These are phyloP conservation scores for Enteromius treurensis DNA, from an alignment of 2,797 vertebrate genomes.

Conservation along the genomic window DNA sequence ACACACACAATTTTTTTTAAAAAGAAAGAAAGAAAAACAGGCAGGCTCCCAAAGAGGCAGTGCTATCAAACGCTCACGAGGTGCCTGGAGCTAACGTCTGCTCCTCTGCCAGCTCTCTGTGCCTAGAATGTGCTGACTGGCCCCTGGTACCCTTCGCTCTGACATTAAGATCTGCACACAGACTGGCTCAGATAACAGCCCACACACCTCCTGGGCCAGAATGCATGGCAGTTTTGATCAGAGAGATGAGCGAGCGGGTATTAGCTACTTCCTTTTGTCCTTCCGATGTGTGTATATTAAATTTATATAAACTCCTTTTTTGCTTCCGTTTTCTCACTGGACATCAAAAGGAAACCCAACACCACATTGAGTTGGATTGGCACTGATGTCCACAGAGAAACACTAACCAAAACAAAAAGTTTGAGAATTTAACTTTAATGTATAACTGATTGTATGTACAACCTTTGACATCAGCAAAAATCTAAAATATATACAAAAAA, in stretches of 20 bases:
- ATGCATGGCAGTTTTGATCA: constrained; percentile 54
- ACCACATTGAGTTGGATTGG: background rate
- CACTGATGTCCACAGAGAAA: background rate
- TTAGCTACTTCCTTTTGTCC: constrained; percentile 48
- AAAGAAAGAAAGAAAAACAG: background rate
- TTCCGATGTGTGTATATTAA: constrained; percentile 31
- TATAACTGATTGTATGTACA: background rate
- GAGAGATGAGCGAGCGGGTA: constrained; percentile 25
- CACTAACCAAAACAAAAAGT: background rate
- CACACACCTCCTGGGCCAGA: constrained; percentile 49
- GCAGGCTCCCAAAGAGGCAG: constrained; percentile 76
- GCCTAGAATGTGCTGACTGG: constrained; percentile 58
- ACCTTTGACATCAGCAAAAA: background rate
- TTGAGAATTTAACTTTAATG: background rate
- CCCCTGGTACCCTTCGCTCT: constrained; percentile 44
- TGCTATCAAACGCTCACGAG: constrained; percentile 84
- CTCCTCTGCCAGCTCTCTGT: constrained; percentile 87
- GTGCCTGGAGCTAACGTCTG: constrained; percentile 84
- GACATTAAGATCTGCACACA: constrained; percentile 54
- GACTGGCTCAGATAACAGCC: constrained; percentile 42
- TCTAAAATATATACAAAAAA: background rate
- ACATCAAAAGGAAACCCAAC: background rate
- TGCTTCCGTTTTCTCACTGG: background rate
- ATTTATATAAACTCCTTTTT: constrained; percentile 9
- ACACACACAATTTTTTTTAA: background rate